Base-by-base conservation (phyloP, 2,113 vertebrate species). In the Hemibates koningsi region DNA sequence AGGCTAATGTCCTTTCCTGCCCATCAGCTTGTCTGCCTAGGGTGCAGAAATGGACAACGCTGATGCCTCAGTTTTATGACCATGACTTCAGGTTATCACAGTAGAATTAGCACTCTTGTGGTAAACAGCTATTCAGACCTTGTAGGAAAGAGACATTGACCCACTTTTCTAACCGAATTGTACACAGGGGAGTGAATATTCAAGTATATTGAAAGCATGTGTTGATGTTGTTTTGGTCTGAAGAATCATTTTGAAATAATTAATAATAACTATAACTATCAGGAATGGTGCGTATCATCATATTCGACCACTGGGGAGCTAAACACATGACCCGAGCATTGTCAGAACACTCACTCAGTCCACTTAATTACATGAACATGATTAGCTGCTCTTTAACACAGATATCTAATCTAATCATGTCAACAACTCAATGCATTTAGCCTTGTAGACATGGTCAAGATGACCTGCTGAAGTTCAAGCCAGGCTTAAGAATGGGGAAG, bases 1-100 rank as follows among this genome's bases (percentile, higher is more conserved):
- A 95, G 97, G 96, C 95, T 98, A 98, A 98, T 98, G 97, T 97
- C 97, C 97, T 96, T 96, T 97, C 97, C 97, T 97, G 93, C 93
- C 94, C 90, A 90, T 93, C 93, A 92, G 97, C 96, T 94, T 95
- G 96, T 95, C 96, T 97, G 95, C 96, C 95, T 92, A 96, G 97
- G 96, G 97, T 97, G 97, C 97, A 97, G 96, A 91, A 92, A 90
- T 38, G 8, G 83, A 92, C 87, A 92, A 88, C 29, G 89, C 92
- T 93, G 92, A 97, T 91, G 91, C 96, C 90, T 92, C 88, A 82
- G 88, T 92, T 94, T 90, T 73, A 89, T 59, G 81, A 86, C 73
- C 57, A 76, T 89, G 88, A 86, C 87, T 94, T 87, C 92, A 93
- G 94, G 92, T 94, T 92, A 89, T 93, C 87, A 79, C 87, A 90